phyloP scores from a whole-genome alignment of 1,140 invertebrate genomes.

The Drosophila punjabiensis region DNA sequence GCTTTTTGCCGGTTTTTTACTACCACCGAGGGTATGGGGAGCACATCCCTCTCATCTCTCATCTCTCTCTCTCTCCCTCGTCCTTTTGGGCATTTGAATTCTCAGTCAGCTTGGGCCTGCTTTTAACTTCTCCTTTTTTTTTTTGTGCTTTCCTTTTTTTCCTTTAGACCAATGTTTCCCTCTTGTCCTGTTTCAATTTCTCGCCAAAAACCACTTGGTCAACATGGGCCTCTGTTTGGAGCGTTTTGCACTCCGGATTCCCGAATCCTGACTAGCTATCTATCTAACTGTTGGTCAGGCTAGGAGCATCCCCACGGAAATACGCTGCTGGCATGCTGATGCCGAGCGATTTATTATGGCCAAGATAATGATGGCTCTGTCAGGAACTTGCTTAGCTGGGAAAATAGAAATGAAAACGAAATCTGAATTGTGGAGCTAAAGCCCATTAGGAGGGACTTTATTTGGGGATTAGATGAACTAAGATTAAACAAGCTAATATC shows the following conservation, averaged over 20 bases:
- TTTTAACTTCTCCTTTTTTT: conserved; percentile 17
- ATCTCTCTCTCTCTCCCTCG: conserved; percentile 26
- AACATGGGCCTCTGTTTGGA: conserved; percentile 32
- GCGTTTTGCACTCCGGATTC: not conserved
- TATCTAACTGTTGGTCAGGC: conserved; percentile 28
- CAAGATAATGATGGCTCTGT: conserved; percentile 42
- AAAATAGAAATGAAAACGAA: not conserved
- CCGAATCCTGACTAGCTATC: conserved; percentile 14
- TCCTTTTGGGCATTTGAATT: conserved; percentile 69
- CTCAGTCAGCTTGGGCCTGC: conserved; percentile 11
- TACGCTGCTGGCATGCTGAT: conserved; percentile 48
- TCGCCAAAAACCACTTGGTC: conserved; percentile 47
- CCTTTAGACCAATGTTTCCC: conserved; percentile 23
- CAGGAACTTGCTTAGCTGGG: conserved; percentile 6
- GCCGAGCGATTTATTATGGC: conserved; percentile 48
- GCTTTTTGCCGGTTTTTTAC: conserved; percentile 79
- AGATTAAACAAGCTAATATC: not conserved
- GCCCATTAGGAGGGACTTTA: not conserved
- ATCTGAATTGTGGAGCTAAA: not conserved
- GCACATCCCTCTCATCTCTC: not conserved
- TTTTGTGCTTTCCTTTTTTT: not conserved
- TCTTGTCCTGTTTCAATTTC: conserved; percentile 50
- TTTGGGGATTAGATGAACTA: not conserved
- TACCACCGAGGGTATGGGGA: not conserved
- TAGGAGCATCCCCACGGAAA: conserved; percentile 44